phyloP scores from a whole-genome alignment of 2,797 vertebrate genomes.

The Clarias platycephalus region DNA sequence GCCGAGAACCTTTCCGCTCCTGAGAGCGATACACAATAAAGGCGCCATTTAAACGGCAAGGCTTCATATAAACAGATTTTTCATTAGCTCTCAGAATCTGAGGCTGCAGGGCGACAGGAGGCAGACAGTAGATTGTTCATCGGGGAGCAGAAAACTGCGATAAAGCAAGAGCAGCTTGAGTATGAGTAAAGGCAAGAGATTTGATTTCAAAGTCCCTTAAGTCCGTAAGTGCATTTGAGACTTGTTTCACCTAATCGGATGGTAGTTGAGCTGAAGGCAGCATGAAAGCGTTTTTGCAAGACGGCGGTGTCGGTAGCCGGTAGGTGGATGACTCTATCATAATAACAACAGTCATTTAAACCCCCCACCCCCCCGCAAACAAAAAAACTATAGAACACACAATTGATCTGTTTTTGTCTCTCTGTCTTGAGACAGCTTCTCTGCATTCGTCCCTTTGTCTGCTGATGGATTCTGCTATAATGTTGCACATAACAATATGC shows the following conservation, averaged over 20 bases:
- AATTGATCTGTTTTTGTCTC: conserved; percentile 29
- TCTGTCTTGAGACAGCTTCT: background rate
- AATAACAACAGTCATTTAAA: conserved; percentile 3
- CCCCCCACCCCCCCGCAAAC: too few species aligned
- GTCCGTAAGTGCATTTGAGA: conserved; percentile 48
- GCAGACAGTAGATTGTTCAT: conserved; percentile 52
- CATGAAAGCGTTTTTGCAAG: conserved; percentile 12
- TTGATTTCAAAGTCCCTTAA: conserved; percentile 48
- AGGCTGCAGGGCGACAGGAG: conserved; percentile 45
- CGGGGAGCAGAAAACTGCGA: conserved; percentile 25
- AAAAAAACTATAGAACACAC: background rate
- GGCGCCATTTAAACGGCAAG: conserved; percentile 49
- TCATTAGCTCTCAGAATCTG: conserved; percentile 60
- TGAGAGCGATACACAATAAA: conserved; percentile 38
- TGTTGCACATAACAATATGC: background rate
- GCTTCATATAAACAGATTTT: conserved; percentile 63
- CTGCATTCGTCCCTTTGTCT: conserved; percentile 1
- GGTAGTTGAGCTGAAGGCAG: conserved; percentile 30
- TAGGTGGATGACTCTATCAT: background rate
- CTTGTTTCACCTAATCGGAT: conserved; percentile 48
- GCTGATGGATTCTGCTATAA: background rate
- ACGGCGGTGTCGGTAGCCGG: background rate
- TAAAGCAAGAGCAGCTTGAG: conserved; percentile 32
- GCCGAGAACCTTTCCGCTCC: conserved; percentile 30
- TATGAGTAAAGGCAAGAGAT: conserved; percentile 45